phyloP scores from a whole-genome alignment of 1,140 invertebrate genomes.

The Leptestheria dahalacensis region DNA sequence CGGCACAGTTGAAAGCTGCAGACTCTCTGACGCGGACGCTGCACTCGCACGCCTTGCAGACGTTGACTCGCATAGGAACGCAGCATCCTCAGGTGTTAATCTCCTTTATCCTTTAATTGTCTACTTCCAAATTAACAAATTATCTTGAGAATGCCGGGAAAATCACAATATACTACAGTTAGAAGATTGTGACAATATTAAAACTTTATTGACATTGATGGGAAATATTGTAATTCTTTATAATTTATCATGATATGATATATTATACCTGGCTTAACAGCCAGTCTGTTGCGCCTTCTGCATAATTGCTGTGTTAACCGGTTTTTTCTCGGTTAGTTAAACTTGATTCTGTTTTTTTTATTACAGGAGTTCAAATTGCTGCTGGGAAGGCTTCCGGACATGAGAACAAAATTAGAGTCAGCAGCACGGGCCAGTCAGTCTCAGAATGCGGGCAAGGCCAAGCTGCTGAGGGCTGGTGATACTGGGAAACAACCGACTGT shows the following conservation, averaged over 20 bases:
- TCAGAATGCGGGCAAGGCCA: conserved; percentile 16
- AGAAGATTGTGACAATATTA: too few relatives aligned
- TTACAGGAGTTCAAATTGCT: conserved; percentile 73
- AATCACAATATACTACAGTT: too few relatives aligned
- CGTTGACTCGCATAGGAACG: conserved; percentile 78
- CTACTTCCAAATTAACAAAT: too few relatives aligned
- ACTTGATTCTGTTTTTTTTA: conserved; percentile 22
- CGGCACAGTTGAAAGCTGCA: conserved; percentile 40
- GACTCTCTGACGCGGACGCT: conserved; percentile 47
- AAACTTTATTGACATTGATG: too few relatives aligned
- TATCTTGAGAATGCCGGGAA: too few relatives aligned
- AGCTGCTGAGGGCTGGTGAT: conserved; percentile 14
- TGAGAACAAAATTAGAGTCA: conserved; percentile 65
- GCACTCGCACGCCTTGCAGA: conserved; percentile 72
- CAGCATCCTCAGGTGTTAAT: conserved; percentile 61
- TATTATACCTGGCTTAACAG: too few relatives aligned
- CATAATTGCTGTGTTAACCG: conserved; percentile 8
- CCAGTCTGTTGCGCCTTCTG: background rate
- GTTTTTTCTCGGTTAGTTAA: too few relatives aligned
- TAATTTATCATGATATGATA: too few relatives aligned
- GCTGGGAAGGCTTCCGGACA: conserved; percentile 61
- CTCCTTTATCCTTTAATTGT: background rate
- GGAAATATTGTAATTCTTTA: too few relatives aligned
- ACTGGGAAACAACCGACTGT: conserved; percentile 6
- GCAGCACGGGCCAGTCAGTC: conserved; percentile 35